phyloP scores from a whole-genome alignment of 2,888 invertebrate genomes.

The Arge pagana region DNA sequence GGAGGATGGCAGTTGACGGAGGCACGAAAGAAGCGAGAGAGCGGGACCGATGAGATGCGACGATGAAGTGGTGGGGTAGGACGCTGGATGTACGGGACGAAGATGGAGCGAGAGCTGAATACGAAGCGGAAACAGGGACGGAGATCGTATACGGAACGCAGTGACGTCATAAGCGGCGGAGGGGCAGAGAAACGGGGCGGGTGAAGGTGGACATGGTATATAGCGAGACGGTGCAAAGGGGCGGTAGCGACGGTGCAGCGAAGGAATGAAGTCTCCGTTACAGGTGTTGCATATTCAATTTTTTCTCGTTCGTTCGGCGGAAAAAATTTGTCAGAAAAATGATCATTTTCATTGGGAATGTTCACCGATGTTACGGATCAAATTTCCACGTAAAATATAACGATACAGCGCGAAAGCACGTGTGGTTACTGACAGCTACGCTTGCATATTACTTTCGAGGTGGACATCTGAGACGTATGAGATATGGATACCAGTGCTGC shows the following conservation, averaged over 20 bases:
- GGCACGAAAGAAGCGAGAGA: slow-evolving; percentile 22
- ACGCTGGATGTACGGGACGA: not conserved
- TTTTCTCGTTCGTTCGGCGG: slow-evolving; percentile 15
- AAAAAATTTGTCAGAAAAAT: no score
- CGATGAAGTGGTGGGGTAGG: not conserved
- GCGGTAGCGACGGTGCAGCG: slow-evolving; percentile 23
- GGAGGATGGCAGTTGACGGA: slow-evolving; percentile 24
- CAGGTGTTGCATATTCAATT: slow-evolving; percentile 21
- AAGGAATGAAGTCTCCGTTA: slow-evolving; percentile 16
- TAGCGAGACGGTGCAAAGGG: slow-evolving; percentile 21
- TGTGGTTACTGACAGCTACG: no score
- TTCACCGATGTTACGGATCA: no score
- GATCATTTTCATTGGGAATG: no score
- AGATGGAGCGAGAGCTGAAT: not conserved
- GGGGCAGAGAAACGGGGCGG: slow-evolving; percentile 16
- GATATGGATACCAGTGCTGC: no score
- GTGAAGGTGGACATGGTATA: slow-evolving; percentile 17
- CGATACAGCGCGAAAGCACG: no score
- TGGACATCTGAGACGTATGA: no score
- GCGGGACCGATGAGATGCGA: not conserved
- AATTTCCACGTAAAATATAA: no score
- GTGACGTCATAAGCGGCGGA: slow-evolving; percentile 1
- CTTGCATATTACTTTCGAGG: no score
- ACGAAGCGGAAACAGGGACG: slow-evolving; percentile 15
- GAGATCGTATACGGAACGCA: slow-evolving; percentile 11